phyloP scores from a whole-genome alignment of 2,113 vertebrate species.

The Zosterops borbonicus region DNA sequence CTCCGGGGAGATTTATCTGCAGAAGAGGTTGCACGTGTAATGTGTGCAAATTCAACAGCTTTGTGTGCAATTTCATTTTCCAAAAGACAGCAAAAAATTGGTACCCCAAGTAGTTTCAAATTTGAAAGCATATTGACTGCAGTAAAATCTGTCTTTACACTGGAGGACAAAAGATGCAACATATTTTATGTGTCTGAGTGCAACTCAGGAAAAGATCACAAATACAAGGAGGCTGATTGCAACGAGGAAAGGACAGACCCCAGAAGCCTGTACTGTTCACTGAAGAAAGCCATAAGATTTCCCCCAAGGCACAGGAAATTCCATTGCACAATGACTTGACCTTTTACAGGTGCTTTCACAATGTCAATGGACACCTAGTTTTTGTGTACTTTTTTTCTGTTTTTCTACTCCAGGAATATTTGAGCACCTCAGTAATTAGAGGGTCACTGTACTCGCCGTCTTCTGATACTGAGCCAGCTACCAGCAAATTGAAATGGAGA shows the following conservation, averaged over 20 bases:
- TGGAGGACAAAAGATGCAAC: background rate
- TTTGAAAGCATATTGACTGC: background rate
- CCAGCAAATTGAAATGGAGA: background rate
- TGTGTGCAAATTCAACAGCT: background rate
- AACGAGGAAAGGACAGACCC: background rate
- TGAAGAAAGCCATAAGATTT: background rate
- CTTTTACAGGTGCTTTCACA: background rate
- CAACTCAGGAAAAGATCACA: background rate
- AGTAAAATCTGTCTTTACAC: background rate
- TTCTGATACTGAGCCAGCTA: background rate
- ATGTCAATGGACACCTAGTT: background rate
- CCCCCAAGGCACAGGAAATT: background rate
- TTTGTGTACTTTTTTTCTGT: background rate
- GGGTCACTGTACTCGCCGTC: background rate
- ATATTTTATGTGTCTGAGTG: background rate
- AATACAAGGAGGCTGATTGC: background rate
- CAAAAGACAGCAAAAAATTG: background rate
- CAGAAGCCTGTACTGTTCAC: background rate
- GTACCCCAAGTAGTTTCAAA: background rate
- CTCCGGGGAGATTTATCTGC: background rate
- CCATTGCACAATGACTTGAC: rapidly evolving
- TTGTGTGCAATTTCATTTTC: background rate
- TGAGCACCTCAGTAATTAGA: background rate
- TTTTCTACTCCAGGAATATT: background rate
- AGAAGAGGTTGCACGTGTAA: background rate